phyloP scores from a whole-genome alignment of 2,113 vertebrate species.

The Ctenomys sociabilis region DNA sequence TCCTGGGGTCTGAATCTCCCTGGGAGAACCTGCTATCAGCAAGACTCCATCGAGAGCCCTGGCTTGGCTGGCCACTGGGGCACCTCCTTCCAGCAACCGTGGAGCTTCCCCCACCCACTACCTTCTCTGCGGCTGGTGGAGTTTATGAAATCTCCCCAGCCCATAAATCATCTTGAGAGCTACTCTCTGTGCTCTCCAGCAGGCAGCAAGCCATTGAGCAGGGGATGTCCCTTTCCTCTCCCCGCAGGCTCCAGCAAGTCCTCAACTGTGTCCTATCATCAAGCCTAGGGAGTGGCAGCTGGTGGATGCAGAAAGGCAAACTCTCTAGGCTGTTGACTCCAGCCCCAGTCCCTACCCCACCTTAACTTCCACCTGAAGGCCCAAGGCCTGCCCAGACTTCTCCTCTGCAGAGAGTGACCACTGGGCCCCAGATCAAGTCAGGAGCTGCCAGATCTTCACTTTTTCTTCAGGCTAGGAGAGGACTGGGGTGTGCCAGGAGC shows the following conservation, averaged over 20 bases:
- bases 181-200: neutral
- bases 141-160: slow-evolving; percentile 39
- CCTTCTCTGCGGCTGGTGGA: slow-evolving; percentile 7
- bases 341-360: neutral
- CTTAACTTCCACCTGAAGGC: neutral
- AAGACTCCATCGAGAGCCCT: neutral
- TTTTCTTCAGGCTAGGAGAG: accelerated
- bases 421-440: neutral
- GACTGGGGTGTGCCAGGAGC: neutral
- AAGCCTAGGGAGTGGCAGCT: neutral
- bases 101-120: neutral
- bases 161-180: slow-evolving; percentile 60
- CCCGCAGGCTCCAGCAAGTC: neutral
- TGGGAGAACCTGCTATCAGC: neutral
- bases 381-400: neutral
- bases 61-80: slow-evolving; percentile 17
- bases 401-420: neutral
- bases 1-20: slow-evolving; percentile 28
- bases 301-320: neutral
- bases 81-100: neutral
- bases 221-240: slow-evolving; percentile 50
- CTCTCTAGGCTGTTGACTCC: neutral
- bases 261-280: accelerated
- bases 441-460: neutral
- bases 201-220: neutral